phyloP scores from a whole-genome alignment of 2,888 invertebrate genomes.

The Eumerus sabulonum region DNA sequence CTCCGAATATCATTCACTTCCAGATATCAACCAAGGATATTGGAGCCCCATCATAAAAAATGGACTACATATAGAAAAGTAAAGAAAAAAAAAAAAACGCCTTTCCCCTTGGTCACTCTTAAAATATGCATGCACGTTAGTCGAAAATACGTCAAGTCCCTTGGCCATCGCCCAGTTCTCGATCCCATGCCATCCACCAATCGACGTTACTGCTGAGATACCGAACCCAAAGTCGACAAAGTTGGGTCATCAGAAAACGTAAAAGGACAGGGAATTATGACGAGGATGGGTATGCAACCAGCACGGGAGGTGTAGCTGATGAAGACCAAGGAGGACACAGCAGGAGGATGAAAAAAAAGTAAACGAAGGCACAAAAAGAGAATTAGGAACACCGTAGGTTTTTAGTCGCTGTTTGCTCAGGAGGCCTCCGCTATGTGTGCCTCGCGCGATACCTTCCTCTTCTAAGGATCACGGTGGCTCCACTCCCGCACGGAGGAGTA shows the following conservation, averaged over 20 bases:
- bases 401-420: conserved; percentile 67
- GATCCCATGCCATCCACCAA: not conserved
- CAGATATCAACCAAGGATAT: conserved; percentile 54
- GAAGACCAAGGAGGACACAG: conserved; percentile 5
- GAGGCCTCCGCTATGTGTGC: conserved; percentile 64
- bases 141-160: conserved; percentile 54
- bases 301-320: too few species aligned
- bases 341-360: conserved; percentile 47
- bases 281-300: too few species aligned
- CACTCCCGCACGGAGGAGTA: too few species aligned
- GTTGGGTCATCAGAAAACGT: conserved; percentile 67
- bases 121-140: conserved; percentile 65
- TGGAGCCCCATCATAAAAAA: conserved; percentile 38
- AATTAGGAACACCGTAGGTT: conserved; percentile 67
- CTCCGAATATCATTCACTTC: conserved; percentile 40
- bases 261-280: conserved; percentile 49
- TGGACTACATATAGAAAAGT: not conserved
- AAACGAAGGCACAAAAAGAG: too few species aligned
- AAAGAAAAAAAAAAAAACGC: conserved; percentile 43
- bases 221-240: conserved; percentile 53
- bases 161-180: conserved; percentile 8
- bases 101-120: conserved; percentile 58
- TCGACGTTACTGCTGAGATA: not conserved
- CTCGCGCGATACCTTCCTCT: conserved; percentile 62
- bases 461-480: conserved; percentile 62